These are phyloP conservation scores for Antitype chi DNA, from an alignment of 2,888 invertebrate genomes.

Conservation along the genomic window DNA sequence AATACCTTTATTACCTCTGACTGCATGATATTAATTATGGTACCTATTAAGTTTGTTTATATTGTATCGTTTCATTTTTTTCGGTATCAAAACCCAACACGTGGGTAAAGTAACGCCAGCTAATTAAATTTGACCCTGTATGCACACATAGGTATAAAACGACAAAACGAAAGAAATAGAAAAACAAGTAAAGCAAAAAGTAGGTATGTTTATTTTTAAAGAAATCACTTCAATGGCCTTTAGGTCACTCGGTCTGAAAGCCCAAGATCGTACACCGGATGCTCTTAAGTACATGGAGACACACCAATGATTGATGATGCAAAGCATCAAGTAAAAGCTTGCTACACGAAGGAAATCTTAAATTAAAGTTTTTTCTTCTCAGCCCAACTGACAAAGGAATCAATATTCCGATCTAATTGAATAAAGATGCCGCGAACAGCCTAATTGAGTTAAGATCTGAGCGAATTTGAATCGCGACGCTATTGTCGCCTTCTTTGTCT, in stretches of 20 bases:
- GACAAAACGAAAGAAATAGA: too few species aligned
- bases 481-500: constrained; percentile 11
- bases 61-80: too few species aligned
- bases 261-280: not conserved
- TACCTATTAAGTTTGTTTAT: too few species aligned
- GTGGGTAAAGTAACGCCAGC: too few species aligned
- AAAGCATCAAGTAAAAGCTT: not conserved
- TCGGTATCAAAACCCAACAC: too few species aligned
- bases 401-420: constrained; percentile 54
- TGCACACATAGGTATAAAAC: too few species aligned
- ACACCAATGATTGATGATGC: not conserved
- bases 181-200: too few species aligned
- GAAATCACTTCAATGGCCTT: not conserved
- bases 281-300: not conserved
- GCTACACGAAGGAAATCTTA: not conserved
- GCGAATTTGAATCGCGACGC: constrained; percentile 35
- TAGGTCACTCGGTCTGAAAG: not conserved
- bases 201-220: not conserved
- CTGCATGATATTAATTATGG: too few species aligned
- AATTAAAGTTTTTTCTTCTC: constrained; percentile 3
- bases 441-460: constrained; percentile 19
- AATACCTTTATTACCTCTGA: too few species aligned
- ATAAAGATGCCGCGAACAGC: constrained; percentile 37
- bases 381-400: constrained; percentile 19
- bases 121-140: too few species aligned